Base-by-base conservation (phyloP, 2,113 vertebrate species). In the Bothrops jararaca region DNA sequence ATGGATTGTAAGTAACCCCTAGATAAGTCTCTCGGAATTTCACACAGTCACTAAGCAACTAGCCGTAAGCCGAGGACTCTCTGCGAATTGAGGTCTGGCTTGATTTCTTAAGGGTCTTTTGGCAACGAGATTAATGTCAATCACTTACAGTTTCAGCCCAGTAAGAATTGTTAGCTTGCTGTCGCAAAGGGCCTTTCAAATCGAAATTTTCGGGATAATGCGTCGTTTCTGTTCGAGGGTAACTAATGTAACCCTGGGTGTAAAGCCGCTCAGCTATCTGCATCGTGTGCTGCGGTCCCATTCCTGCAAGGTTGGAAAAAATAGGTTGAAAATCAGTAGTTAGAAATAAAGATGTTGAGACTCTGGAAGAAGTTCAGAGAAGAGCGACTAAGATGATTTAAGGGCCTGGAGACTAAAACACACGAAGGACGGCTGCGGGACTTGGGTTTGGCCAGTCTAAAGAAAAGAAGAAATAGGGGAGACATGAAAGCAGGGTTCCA, bases 181-280 rank as follows among this genome's bases (percentile, higher is more conserved):
- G 98, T 91, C 98, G 98, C 91, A 99, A 97, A 3, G 98, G 97
- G 26, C 98, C 98, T 96, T 99, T 99, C 93, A 99, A 98, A 96
- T 99, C 99, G 53, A 99, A 99, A 97, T 99, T 99, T 91, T 99
- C 99, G 0, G 98, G 98, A 93, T 99, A 99, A 93, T 99, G 98
- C 11, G 99, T 99, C 0, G 99, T 99, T 97, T 99, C 99, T 8
- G 99, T 99, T 23, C 99, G 98, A 3, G 99, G 99, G 96, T 99
- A 99, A 97, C 99, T 99, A 96, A 99, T 99, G 92, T 99, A 99
- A 52, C 99, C 99, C 95, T 99, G 99, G 0, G 98, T 99, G 91
- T 99, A 99, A 7, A 99, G 98, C 13, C 99, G 98, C 96, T 99
- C 99, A 10, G 99, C 99, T 24, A 98, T 98, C 96, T 99, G 99